Conservation (phyloP, 2,888 invertebrate genomes). For the Asteroscopus sphinx region DNA sequence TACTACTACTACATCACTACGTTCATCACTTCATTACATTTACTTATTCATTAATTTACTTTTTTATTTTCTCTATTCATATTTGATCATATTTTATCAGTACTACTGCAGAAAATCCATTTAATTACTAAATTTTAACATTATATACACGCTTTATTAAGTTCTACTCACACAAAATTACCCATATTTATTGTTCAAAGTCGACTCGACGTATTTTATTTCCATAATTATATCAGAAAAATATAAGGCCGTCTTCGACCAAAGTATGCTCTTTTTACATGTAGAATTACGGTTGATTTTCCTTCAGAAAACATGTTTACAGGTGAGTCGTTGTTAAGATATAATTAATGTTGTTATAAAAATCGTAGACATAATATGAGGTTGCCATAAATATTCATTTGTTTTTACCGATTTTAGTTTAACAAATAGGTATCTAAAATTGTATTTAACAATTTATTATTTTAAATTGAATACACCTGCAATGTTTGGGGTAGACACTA, state of each 20-base stretch:
- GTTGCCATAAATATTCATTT: slow-evolving; percentile 43
- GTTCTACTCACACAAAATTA: too few species aligned
- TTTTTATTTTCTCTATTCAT: too few species aligned
- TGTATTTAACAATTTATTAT: slow-evolving; percentile 12
- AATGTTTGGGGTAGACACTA: slow-evolving; percentile 8
- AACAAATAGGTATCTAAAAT: slow-evolving; percentile 17
- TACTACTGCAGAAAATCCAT: too few species aligned
- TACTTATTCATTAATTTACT: too few species aligned
- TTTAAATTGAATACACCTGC: slow-evolving; percentile 30
- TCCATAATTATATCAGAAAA: slow-evolving; percentile 65
- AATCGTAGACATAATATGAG: slow-evolving; percentile 47
- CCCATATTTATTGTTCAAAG: too few species aligned
- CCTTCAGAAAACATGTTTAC: slow-evolving; percentile 48
- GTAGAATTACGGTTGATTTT: slow-evolving; percentile 58
- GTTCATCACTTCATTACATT: too few species aligned
- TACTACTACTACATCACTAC: too few species aligned
- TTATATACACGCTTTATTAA: too few species aligned
- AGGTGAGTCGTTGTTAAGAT: slow-evolving; percentile 46
- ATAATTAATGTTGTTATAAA: slow-evolving; percentile 56
- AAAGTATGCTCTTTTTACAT: slow-evolving; percentile 58
- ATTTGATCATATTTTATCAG: too few species aligned
- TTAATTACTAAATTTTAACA: too few species aligned
- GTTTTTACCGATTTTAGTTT: slow-evolving; percentile 41
- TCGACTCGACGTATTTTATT: slow-evolving; percentile 52
- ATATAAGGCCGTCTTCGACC: slow-evolving; percentile 56